Evolutionary conservation across 2,888 invertebrate genomes (phyloP).

Genomic region (Embidobia sp.): DNA sequence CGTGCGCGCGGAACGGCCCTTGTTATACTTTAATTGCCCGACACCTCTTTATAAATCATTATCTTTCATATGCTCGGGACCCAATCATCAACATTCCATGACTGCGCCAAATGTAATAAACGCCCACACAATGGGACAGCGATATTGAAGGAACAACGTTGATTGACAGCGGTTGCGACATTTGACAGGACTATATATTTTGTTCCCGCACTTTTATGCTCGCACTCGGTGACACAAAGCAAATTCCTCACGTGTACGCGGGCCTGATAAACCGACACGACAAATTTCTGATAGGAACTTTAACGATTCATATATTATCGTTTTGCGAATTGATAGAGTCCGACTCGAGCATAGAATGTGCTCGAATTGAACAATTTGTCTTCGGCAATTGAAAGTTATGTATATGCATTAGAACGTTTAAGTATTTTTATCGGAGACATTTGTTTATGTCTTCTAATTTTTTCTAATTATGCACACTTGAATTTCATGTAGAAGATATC

Average conservation of each 20-base stretch:
- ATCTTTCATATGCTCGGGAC: slow-evolving; percentile 32
- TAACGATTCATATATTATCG: slow-evolving; percentile 48
- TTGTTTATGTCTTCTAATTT: too few species aligned
- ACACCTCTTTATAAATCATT: slow-evolving; percentile 68
- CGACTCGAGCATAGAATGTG: slow-evolving; percentile 1
- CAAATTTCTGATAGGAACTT: slow-evolving; percentile 46
- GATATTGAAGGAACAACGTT: slow-evolving; percentile 43
- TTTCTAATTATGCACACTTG: too few species aligned
- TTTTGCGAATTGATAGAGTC: slow-evolving; percentile 37
- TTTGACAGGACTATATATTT: slow-evolving; percentile 59
- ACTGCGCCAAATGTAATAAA: slow-evolving; percentile 61
- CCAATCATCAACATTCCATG: slow-evolving; percentile 54
- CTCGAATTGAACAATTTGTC: slow-evolving; percentile 14
- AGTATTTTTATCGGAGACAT: not conserved
- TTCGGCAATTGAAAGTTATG: not conserved
- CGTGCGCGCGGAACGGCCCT: slow-evolving; percentile 42
- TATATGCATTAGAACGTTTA: not conserved
- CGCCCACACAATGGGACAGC: slow-evolving; percentile 54
- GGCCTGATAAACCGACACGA: slow-evolving; percentile 32
- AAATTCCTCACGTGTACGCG: slow-evolving; percentile 42
- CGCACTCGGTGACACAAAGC: slow-evolving; percentile 40
- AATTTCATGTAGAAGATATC: too few species aligned
- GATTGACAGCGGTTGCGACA: slow-evolving; percentile 60
- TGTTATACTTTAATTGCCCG: slow-evolving; percentile 68
- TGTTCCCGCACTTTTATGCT: slow-evolving; percentile 14